A percentile compares a stretch with the other conserved stretches of the same genome.
phyloP scores from a whole-genome alignment of 2,888 invertebrate genomes.

The Pediacus dermestoides region DNA sequence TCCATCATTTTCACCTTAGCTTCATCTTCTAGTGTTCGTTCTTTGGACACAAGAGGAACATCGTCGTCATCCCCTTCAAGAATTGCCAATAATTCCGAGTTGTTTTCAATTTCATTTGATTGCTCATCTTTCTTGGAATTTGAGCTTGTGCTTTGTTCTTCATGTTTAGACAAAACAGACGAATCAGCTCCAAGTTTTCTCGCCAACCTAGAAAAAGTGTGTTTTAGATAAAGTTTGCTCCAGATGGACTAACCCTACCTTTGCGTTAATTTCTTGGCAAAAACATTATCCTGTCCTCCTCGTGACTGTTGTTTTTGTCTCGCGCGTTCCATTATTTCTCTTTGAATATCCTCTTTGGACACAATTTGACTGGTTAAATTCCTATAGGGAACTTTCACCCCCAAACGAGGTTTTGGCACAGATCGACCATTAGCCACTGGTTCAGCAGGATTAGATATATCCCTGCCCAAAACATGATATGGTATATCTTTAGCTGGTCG shows the following conservation, averaged over 20 bases:
- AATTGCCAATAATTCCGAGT: constrained; percentile 56
- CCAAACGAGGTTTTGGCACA: constrained; percentile 48
- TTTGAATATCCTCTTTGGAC: constrained; percentile 54
- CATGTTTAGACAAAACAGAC: constrained; percentile 9
- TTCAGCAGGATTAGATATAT: constrained; percentile 46
- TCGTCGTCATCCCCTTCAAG: constrained; percentile 55
- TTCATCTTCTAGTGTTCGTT: constrained; percentile 6
- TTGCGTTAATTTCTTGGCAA: constrained; percentile 55
- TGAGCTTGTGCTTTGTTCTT: constrained; percentile 14
- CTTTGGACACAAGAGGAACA: constrained; percentile 8
- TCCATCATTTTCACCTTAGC: constrained; percentile 45
- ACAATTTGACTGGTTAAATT: constrained; percentile 56
- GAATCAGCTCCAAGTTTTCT: constrained; percentile 30
- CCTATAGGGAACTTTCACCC: constrained; percentile 48
- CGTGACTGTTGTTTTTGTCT: constrained; percentile 49
- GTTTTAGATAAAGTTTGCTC: no score
- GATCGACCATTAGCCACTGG: constrained; percentile 44
- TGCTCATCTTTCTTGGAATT: constrained; percentile 21
- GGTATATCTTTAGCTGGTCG: constrained; percentile 38
- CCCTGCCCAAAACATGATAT: constrained; percentile 48
- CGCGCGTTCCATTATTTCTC: constrained; percentile 54
- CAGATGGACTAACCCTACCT: no score
- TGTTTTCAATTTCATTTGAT: constrained; percentile 40
- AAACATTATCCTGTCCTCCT: constrained; percentile 52
- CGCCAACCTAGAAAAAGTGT: no score